Conservation (phyloP, 2,113 vertebrate species). For the Kryptolebias marmoratus region DNA sequence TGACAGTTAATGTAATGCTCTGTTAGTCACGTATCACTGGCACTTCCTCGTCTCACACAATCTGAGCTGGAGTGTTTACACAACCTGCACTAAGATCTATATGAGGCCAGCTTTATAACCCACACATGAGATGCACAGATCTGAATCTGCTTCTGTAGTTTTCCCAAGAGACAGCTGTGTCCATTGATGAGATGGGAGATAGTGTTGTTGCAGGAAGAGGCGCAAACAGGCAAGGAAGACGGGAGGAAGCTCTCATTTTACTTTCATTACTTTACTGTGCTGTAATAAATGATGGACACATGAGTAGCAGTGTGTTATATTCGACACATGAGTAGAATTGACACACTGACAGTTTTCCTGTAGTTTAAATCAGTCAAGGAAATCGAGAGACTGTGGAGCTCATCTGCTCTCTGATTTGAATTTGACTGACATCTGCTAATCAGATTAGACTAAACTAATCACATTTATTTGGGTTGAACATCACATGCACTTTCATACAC, state of each 20-base stretch:
- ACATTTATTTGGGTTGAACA: constrained; percentile 11
- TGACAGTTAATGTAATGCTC: constrained; percentile 69
- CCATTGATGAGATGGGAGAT: constrained; percentile 4
- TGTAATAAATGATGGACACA: constrained; percentile 51
- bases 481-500: background rate
- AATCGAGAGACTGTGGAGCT: constrained; percentile 30
- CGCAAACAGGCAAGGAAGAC: background rate
- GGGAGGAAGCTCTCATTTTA: constrained; percentile 18
- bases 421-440: constrained; percentile 64
- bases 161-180: constrained; percentile 40
- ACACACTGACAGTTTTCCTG: constrained; percentile 43
- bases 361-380: constrained; percentile 44
- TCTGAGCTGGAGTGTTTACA: constrained; percentile 56
- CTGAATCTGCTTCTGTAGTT: constrained; percentile 8
- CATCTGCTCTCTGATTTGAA: constrained; percentile 46
- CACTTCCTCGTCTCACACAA: constrained; percentile 47
- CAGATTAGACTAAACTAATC: constrained; percentile 30
- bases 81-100: constrained; percentile 32
- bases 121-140: background rate
- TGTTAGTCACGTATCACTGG: constrained; percentile 61
- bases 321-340: constrained; percentile 57
- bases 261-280: constrained; percentile 33
- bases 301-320: constrained; percentile 46
- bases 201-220: background rate
- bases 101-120: constrained; percentile 24